Evolutionary conservation across 2,797 vertebrate genomes (phyloP).

Genomic region (Anableps anableps): DNA sequence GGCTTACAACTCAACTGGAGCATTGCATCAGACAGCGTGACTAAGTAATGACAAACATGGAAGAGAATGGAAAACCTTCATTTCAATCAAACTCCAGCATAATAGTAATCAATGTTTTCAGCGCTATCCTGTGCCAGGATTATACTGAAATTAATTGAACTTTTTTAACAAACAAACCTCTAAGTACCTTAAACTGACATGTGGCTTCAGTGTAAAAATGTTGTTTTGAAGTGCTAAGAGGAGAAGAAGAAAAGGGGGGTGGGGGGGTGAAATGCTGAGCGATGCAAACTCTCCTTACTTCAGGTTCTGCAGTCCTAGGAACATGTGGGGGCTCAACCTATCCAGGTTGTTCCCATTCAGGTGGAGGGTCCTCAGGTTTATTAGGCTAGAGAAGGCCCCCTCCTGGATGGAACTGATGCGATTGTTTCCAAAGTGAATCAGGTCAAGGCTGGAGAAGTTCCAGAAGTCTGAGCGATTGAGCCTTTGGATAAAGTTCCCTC

Average conservation of each 20-base stretch:
- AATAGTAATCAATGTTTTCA: constrained; percentile 61
- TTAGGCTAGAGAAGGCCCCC: constrained; percentile 93
- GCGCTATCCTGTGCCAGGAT: constrained; percentile 25
- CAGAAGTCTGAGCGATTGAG: constrained; percentile 94
- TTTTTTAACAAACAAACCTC: constrained; percentile 46
- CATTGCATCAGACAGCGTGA: constrained; percentile 60
- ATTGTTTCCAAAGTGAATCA: constrained; percentile 96
- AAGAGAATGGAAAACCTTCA: constrained; percentile 61
- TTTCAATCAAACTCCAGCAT: constrained; percentile 61
- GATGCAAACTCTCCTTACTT: constrained; percentile 49
- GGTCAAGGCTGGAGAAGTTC: constrained; percentile 96
- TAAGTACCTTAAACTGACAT: constrained; percentile 44
- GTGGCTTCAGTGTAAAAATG: constrained; percentile 28
- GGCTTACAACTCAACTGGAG: constrained; percentile 58
- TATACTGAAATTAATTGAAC: constrained; percentile 51
- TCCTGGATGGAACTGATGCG: constrained; percentile 95
- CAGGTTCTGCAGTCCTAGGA: constrained; percentile 92
- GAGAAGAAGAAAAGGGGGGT: too few relatives aligned
- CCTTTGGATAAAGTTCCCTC: constrained; percentile 95
- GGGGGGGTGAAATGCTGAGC: constrained; percentile 3
- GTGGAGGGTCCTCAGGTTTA: constrained; percentile 92
- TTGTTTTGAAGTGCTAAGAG: constrained; percentile 35
- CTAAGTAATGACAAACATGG: constrained; percentile 62
- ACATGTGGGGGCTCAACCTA: constrained; percentile 92
- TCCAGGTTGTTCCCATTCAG: constrained; percentile 97